Base-by-base conservation (phyloP, 2,888 invertebrate genomes). In the Hydriomena furcata region DNA sequence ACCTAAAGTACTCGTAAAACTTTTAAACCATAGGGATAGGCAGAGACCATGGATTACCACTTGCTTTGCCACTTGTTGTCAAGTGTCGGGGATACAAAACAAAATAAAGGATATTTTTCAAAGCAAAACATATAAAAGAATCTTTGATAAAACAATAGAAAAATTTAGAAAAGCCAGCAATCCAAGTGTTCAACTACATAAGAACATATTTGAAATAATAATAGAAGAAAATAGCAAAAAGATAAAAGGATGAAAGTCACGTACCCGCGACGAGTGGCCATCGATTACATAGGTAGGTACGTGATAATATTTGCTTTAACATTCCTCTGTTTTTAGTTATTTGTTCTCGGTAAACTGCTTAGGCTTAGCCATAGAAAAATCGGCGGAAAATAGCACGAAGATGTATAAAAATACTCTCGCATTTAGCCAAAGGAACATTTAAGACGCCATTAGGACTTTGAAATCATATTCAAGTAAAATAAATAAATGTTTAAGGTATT, bases 241-340 rank as follows among this genome's bases (percentile, higher is more conserved):
- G 79, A 81, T 71, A 67, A 60, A 36, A 45, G 52, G 58, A 63
- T 65, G 68, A 67, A 64, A 66, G 76, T 81, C 87, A 87, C 88
- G 88, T 88, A 72, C 59, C 52, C 54, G 42, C 55, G 63, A 71
- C 71, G 73, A 73, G 65, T 71, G 73, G 67, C 74, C 77, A 73
- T 73, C 71, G 73, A 66, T 73, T 73, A 73, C 48, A 65, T 65
- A 68, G 61, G 68, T 65, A 68, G 61, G 68, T 73, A 85, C 88
- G 88, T 89, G 88, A 87, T 79, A 84, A 73, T 82, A 89, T 88
- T 84, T 81, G 77, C 77, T 75, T 80, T 70, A 36, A 35, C 57
- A 51, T 53, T n/a, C n/a, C 55, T 49, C 40, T 43, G 37, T 46
- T 49, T 41, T 59, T 55, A 57, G 51, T 47, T 61, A 45, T 57